Evolutionary conservation across 2,797 vertebrate species (phyloP), one percentile per base, ranked within the genome.

Genomic region (Morelia viridis): DNA sequence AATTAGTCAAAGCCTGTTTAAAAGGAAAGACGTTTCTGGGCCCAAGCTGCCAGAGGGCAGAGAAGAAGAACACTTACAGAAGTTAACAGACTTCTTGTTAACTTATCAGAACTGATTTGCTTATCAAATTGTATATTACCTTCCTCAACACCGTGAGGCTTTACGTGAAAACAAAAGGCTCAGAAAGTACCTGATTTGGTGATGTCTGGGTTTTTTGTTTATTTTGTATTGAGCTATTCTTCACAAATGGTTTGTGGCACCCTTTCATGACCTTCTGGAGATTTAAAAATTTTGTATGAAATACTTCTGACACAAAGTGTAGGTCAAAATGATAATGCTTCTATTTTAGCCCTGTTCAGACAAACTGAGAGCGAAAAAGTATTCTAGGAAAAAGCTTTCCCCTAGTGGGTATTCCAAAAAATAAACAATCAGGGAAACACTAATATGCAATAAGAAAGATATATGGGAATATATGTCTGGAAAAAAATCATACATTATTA

Each of bases 1-100:
- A 98, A 98, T 98, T 97, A 98, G 96, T 97, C 97, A 96, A 97
- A 98, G 96, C 96, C 97, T 97, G 97, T 98, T 98, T 98, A 97
- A 98, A 97, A 97, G 96, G 97, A 98, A 98, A 98, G 97, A 96
- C 97, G 98, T 98, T 98, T 98, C 97, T 98, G 98, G 98, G 97
- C 97, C 96, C 97, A 97, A 97, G 97, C 97, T 97, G 97, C 98
- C 97, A 96, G 97, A 96, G 98, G 97, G 97, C 95, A 96, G 96
- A 97, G 97, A 85, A 84, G 60, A 84, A 97, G 96, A 97, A 96
- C 93, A 89, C 26, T 93, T 94, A 96, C 96, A 93, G 93, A 95
- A 96, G 96, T 92, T 89, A 90, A 94, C 89, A 97, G 96, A 93
- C 94, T 93, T 90, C 84, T 87, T 87, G 85, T 87, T 90, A 90